phyloP scores from a whole-genome alignment of 92 coral and sea anemone species.

The Umimayanthus chanpuru region DNA sequence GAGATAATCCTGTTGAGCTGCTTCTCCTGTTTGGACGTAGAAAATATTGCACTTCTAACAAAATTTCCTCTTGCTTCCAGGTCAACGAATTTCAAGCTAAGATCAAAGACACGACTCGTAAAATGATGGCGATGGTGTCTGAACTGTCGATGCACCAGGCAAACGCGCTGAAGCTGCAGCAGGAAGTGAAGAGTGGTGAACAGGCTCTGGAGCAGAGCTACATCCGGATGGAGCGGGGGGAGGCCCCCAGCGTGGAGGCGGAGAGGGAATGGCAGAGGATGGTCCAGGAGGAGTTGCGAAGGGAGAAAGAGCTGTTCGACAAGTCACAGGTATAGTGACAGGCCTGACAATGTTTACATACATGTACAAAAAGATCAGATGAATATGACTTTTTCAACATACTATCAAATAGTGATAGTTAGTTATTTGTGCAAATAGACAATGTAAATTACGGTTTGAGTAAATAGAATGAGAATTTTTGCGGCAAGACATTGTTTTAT shows the following conservation, averaged over 20 bases:
- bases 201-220: slow-evolving; percentile 89
- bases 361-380: no score
- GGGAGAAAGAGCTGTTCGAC: slow-evolving; percentile 61
- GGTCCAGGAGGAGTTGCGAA: slow-evolving; percentile 83
- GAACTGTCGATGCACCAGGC: slow-evolving; percentile 99
- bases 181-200: slow-evolving; percentile 82
- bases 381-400: no score
- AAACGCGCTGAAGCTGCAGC: slow-evolving; percentile 90
- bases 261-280: slow-evolving; percentile 91
- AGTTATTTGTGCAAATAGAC: no score
- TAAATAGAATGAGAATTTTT: no score
- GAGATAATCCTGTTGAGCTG: neutral
- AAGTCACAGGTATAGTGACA: slow-evolving; percentile 58
- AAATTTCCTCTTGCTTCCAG: slow-evolving; percentile 34
- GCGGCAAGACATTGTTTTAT: no score
- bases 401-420: no score
- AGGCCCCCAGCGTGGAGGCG: slow-evolving; percentile 92
- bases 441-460: no score
- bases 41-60: neutral
- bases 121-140: slow-evolving; percentile 99
- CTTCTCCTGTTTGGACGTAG: neutral
- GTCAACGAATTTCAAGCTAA: slow-evolving; percentile 98
- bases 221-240: slow-evolving; percentile 96
- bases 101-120: slow-evolving; percentile 96
- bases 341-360: no score